Conservation (phyloP, 2,888 invertebrate genomes). For the Lymantria monacha region DNA sequence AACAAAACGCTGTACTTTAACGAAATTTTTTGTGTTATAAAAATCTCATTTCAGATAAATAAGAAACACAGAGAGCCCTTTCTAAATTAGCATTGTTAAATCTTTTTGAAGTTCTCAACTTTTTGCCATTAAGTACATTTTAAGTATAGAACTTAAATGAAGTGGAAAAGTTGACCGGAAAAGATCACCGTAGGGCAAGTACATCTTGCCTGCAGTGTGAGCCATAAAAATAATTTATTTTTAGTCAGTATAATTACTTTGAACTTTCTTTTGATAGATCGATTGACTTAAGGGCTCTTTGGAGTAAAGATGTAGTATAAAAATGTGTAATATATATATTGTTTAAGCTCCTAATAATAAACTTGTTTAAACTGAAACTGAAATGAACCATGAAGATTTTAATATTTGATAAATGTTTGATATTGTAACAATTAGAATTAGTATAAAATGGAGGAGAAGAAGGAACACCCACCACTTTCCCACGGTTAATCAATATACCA, state of each 20-base stretch:
- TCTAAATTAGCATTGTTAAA: conserved; percentile 79
- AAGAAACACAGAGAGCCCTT: conserved; percentile 60
- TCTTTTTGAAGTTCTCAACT: conserved; percentile 75
- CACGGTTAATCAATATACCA: too few species aligned
- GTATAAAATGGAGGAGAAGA: too few species aligned
- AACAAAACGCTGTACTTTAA: conserved; percentile 37
- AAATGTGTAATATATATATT: conserved; percentile 25
- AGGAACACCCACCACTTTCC: too few species aligned
- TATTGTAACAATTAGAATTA: too few species aligned
- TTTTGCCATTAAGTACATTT: conserved; percentile 76
- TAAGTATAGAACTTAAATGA: conserved; percentile 80
- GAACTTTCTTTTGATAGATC: background rate
- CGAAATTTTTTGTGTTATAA: conserved; percentile 44
- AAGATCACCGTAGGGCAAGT: conserved; percentile 48
- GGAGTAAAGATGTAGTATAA: conserved; percentile 15
- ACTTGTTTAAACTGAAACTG: too few species aligned
- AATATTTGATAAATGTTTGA: too few species aligned
- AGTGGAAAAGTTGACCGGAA: conserved; percentile 77
- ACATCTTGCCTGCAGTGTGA: conserved; percentile 12
- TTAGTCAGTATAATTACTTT: conserved; percentile 10
- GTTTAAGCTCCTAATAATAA: too few species aligned
- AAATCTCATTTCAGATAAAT: conserved; percentile 57
- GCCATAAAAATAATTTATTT: conserved; percentile 26
- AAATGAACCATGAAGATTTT: too few species aligned
- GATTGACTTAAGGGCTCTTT: conserved; percentile 26